A percentile compares a stretch with the other conserved stretches of the same genome.
phyloP scores from a whole-genome alignment of 1,140 invertebrate species.

The Halesus radiatus region DNA sequence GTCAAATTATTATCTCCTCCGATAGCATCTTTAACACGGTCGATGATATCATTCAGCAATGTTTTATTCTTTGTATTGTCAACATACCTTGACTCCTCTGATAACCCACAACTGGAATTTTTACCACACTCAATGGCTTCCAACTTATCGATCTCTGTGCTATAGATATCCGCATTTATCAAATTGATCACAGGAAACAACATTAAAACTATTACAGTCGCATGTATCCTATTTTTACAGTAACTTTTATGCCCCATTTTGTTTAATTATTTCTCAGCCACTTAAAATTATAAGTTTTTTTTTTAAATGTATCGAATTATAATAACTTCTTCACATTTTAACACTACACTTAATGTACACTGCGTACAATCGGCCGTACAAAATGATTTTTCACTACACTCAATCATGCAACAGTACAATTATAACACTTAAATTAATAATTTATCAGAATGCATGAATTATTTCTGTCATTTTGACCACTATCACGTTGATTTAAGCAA shows the following conservation, averaged over 20 bases:
- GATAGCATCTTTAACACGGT: neutral
- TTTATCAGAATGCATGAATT: neutral
- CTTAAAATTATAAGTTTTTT: neutral
- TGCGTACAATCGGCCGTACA: too few species aligned
- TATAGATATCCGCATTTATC: neutral
- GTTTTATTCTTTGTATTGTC: slow-evolving; percentile 23
- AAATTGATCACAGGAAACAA: slow-evolving; percentile 9
- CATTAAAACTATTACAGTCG: slow-evolving; percentile 8
- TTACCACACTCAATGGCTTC: neutral
- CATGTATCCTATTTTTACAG: slow-evolving; percentile 12
- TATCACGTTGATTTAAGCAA: neutral
- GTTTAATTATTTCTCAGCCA: neutral
- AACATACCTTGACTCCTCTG: slow-evolving; percentile 39
- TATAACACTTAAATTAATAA: too few species aligned
- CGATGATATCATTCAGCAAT: slow-evolving; percentile 15
- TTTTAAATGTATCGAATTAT: neutral
- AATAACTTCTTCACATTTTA: neutral
- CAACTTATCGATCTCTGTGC: neutral
- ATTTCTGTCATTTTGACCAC: neutral
- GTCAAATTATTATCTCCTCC: neutral
- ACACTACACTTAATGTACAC: too few species aligned
- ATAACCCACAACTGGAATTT: slow-evolving; percentile 35
- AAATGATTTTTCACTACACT: too few species aligned
- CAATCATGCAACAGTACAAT: too few species aligned
- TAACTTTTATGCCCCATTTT: slow-evolving; percentile 25